These are phyloP conservation scores for Phthorimaea operculella DNA, from an alignment of 1,140 invertebrate genomes.

Conservation along the genomic window DNA sequence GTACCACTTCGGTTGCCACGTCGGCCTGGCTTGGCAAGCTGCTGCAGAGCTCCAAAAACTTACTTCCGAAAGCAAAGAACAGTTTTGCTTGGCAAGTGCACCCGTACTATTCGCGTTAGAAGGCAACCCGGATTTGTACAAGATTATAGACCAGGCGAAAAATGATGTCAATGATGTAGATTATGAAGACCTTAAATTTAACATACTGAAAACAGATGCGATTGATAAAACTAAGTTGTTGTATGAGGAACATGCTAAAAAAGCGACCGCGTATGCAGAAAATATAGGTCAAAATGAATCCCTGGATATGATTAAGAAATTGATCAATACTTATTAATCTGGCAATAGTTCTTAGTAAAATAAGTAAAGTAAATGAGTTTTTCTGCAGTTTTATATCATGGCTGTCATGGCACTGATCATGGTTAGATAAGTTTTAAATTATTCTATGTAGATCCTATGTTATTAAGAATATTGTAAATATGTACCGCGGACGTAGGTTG, in stretches of 20 bases:
- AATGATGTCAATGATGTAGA: conserved; percentile 76
- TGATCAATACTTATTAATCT: conserved; percentile 49
- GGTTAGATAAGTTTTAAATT: no score
- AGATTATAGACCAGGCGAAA: conserved; percentile 74
- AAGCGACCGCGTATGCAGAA: conserved; percentile 48
- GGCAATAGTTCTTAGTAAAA: no score
- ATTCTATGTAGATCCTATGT: no score
- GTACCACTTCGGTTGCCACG: conserved; percentile 85
- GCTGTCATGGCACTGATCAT: no score
- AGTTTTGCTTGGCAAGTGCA: conserved; percentile 77
- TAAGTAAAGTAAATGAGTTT: no score
- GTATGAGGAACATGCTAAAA: conserved; percentile 51
- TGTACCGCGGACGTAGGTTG: no score
- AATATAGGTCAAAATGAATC: conserved; percentile 51
- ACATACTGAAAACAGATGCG: conserved; percentile 73
- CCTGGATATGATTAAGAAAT: conserved; percentile 56
- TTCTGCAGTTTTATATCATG: no score
- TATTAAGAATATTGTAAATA: no score
- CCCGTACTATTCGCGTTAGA: conserved; percentile 83
- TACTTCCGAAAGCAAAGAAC: conserved; percentile 52
- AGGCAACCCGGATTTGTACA: conserved; percentile 74
- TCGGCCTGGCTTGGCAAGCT: conserved; percentile 86
- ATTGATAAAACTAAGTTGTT: conserved; percentile 50
- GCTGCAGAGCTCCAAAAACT: conserved; percentile 69
- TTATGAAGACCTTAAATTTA: conserved; percentile 76